Conservation (phyloP, 2,797 vertebrate species). For the Lepidocolaptes lacrymiger region DNA sequence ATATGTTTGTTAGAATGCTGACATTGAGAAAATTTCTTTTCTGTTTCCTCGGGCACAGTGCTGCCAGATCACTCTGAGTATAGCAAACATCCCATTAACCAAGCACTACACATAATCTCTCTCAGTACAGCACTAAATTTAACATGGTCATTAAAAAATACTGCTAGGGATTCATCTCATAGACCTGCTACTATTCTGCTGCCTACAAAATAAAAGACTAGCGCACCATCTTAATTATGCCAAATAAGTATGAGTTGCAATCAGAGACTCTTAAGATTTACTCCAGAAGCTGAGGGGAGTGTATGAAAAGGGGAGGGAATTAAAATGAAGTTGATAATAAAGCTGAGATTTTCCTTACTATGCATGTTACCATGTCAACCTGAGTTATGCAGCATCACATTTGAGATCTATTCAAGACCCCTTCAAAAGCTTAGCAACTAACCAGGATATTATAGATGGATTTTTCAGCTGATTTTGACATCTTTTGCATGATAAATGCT, state of each 20-base stretch:
- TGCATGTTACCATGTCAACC: conserved; percentile 69
- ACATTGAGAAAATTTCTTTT: background rate
- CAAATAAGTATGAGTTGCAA: conserved; percentile 16
- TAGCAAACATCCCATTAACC: conserved; percentile 31
- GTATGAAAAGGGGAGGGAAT: conserved; percentile 43
- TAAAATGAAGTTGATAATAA: conserved; percentile 56
- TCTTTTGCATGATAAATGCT: conserved; percentile 57
- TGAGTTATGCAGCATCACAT: conserved; percentile 61
- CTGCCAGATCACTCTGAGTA: conserved; percentile 8
- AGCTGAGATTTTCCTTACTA: conserved; percentile 59
- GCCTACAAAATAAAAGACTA: conserved; percentile 34
- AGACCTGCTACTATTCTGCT: background rate
- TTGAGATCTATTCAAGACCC: conserved; percentile 53
- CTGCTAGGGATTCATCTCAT: conserved; percentile 16
- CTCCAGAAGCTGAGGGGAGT: conserved; percentile 11
- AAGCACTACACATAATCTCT: background rate
- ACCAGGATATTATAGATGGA: conserved; percentile 46
- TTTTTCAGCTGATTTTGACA: conserved; percentile 65
- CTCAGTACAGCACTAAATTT: conserved; percentile 38
- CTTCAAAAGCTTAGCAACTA: conserved; percentile 62
- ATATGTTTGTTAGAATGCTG: background rate
- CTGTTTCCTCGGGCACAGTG: background rate
- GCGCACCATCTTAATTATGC: conserved; percentile 4
- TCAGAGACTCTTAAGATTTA: conserved; percentile 53
- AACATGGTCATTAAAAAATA: conserved; percentile 36